Evolutionary conservation across 2,113 vertebrate species (phyloP).

Genomic region (Neogale vison): DNA sequence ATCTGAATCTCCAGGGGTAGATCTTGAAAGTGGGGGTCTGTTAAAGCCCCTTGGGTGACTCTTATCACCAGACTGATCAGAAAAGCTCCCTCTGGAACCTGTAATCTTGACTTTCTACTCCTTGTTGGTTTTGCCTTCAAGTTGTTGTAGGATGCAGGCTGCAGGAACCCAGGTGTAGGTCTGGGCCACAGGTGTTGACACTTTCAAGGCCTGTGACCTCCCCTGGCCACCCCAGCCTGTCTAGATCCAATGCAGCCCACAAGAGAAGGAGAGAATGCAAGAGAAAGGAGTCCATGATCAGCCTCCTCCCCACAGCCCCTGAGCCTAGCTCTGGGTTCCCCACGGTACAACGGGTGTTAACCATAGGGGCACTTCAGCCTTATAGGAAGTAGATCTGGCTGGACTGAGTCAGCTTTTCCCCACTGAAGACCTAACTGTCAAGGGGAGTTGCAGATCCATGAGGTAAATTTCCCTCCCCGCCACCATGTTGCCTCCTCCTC

Average conservation of each 20-base stretch:
- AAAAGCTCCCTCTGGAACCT: not conserved
- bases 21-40: not conserved
- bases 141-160: not conserved
- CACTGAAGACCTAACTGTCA: conserved; percentile 58
- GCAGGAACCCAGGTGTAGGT: not conserved
- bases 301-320: accelerated
- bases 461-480: not conserved
- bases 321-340: not conserved
- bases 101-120: accelerated
- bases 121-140: not conserved
- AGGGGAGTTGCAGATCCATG: not conserved
- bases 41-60: not conserved
- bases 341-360: accelerated
- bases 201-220: not conserved
- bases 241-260: accelerated
- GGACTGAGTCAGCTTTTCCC: conserved; percentile 22
- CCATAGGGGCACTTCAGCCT: accelerated
- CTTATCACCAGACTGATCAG: not conserved
- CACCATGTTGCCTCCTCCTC: not conserved
- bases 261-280: not conserved
- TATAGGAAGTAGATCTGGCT: not conserved
- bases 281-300: not conserved
- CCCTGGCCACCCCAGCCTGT: too few species aligned
- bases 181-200: not conserved
- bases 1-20: not conserved